Evolutionary conservation across 2,113 vertebrate genomes (phyloP).

Genomic region (Anguilla japonica): DNA sequence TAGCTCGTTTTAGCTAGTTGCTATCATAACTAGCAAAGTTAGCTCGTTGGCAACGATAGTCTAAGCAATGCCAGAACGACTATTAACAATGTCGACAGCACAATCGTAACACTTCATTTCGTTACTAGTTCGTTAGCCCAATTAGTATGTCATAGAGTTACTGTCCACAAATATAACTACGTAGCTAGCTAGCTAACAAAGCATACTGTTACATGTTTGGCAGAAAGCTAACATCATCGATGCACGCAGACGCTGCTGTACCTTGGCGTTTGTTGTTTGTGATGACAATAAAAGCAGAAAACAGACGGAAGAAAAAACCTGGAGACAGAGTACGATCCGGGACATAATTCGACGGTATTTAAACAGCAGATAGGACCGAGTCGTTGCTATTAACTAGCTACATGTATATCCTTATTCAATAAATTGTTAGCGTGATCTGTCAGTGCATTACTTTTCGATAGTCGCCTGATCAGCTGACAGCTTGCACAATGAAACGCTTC

Average conservation of each 20-base stretch:
- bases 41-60: neutral
- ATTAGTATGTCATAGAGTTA: neutral
- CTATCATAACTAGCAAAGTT: neutral
- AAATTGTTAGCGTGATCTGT: neutral
- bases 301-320: slow-evolving; percentile 40
- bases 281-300: slow-evolving; percentile 52
- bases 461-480: neutral
- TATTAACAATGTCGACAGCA: neutral
- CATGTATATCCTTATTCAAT: neutral
- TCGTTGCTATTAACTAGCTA: neutral
- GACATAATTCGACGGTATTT: neutral
- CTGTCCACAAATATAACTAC: neutral
- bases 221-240: neutral
- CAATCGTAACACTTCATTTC: neutral
- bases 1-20: neutral
- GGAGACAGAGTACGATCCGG: neutral
- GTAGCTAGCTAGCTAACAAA: neutral
- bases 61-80: neutral
- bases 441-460: neutral
- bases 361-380: neutral
- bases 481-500: neutral
- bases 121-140: neutral
- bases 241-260: slow-evolving; percentile 42
- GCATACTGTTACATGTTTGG: neutral
- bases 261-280: slow-evolving; percentile 63